Evolutionary conservation across 35 echinoderm and acorn worm genomes (phyloP), one percentile per base, ranked within the genome.

Genomic region (Hemicentrotus pulcherrimus): DNA sequence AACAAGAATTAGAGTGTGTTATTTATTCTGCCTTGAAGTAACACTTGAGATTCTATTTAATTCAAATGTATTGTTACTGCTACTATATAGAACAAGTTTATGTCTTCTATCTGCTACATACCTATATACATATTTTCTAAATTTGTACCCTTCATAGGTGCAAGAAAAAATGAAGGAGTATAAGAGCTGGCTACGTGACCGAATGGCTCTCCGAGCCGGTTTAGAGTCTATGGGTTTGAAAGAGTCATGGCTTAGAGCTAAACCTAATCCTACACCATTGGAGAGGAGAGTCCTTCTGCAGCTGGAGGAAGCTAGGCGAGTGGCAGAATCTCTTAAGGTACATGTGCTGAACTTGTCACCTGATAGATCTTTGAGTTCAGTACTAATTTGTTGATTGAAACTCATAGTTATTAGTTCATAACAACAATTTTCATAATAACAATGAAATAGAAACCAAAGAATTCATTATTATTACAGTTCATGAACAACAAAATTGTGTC

Each of bases 141-240:
- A 33, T 90, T 13, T 86, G 14, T 13, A 55, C 88, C 22, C 46
- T 58, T 47, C n/a, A 22, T 55, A 97, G 86, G 22, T 99, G 28
- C 94, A 96, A 32, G 95, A 91, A 22, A 96, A 70, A 85, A 96
- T 95, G 78, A 48, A 30, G 7, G 95, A 95, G 41, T 99, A 96
- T 55, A 97, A 99, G 65, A 95, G 65, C 4, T 99, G 98, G 98
- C 86, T 96, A 32, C 94, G 95, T 50, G 95, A 95, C 2, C 94
- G 97, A 78, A 95, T 96, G 85, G 89, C 96, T 31, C 93, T 99
- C 22, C 94, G 98, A 70, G 91, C 95, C 5, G 96, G 97, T 65
- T 90, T 99, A 32, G 98, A 99, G 88, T 95, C 85, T 4, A 94
- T 99, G 91, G 98, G 98, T 28, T 32, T 97, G 32, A 95, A 93